Evolutionary conservation across 2,888 invertebrate genomes (phyloP), one percentile per base, ranked within the genome.

Genomic region (Branchipolynoe longqiensis): DNA sequence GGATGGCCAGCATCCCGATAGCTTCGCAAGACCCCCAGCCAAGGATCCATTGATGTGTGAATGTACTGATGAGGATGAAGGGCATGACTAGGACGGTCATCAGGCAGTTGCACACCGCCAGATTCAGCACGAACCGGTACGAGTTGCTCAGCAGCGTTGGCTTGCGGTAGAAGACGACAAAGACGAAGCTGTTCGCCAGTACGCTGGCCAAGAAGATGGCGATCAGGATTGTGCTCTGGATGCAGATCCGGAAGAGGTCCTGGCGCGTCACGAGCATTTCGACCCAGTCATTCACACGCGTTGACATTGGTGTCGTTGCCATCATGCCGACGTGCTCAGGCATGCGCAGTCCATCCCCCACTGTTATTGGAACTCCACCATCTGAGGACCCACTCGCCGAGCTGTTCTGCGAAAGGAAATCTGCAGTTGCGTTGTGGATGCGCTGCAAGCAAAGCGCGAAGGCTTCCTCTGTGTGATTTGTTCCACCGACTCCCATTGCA

Each of bases 61-160:
- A 90, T 41, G 93, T 88, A 22, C 94, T 92, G n/a, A 84, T 54
- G 40, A 84, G 59, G 41, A 94, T 92, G 69, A 94, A 90, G 0
- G 95, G 95, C 87, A 94, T 94, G 40, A 94, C 93, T 38, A 94
- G 90, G 36, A 94, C 87, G 0, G 94, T 94, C 78, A 94, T 94
- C 59, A 94, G 90, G 54, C 94, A 91, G 90, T 95, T 94, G 85
- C 94, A 94, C 48, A 94, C 91, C 28, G 95, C 94, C 89, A 95
- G 92, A 91, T 95, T 96, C 92, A 96, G 90, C 28, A 95, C 94
- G 90, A 95, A 95, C 89, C 95, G 95, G 95, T 97, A 97, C 86
- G 97, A 97, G 90, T 97, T 96, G 89, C 96, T 96, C 91, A 97
- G 95, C 81, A 97, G 94, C 78, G 96, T 95, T 82, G 96, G 96